A percentile compares a stretch with the other conserved stretches of the same genome.
Evolutionary conservation across 2,888 invertebrate species (phyloP).

Genomic region (Crioceris asparagi): DNA sequence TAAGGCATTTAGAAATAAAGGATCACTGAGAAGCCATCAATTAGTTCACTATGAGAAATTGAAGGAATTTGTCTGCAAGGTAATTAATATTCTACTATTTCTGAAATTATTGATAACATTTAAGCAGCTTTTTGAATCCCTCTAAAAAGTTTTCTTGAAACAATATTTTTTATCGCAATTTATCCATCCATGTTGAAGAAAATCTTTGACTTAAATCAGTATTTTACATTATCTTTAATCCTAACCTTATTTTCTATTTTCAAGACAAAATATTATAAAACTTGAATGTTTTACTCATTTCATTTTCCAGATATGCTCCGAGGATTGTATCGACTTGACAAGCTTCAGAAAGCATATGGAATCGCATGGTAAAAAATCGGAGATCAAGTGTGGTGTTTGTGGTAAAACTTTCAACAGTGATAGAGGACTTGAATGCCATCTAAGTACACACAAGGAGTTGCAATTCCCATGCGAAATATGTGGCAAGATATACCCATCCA

Average conservation of each 20-base stretch:
- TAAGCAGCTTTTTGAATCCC: too few species aligned
- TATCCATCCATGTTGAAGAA: too few species aligned
- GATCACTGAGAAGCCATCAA: constrained; percentile 25
- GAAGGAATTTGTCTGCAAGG: constrained; percentile 26
- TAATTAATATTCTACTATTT: too few species aligned
- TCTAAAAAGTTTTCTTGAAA: too few species aligned
- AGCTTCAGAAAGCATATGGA: constrained; percentile 22
- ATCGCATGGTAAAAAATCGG: constrained; percentile 21
- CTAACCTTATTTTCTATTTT: too few species aligned
- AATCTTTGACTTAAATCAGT: too few species aligned
- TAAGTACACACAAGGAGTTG: constrained; percentile 26
- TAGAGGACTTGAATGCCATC: constrained; percentile 22
- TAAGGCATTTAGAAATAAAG: constrained; percentile 25
- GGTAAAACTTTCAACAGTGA: constrained; percentile 24
- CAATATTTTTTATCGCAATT: too few species aligned
- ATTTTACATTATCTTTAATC: too few species aligned
- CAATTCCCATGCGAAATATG: constrained; percentile 29
- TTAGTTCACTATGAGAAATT: constrained; percentile 24
- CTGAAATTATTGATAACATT: too few species aligned
- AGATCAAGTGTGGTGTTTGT: constrained; percentile 26
- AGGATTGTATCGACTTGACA: constrained; percentile 18
- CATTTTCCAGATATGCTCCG: constrained; percentile 22
- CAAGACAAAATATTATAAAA: too few species aligned
- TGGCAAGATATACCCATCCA: constrained; percentile 24
- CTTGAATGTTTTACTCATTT: too few species aligned